Evolutionary conservation across 2,888 invertebrate genomes (phyloP), one percentile per base, ranked within the genome.

Genomic region (Hydropsyche betteni): DNA sequence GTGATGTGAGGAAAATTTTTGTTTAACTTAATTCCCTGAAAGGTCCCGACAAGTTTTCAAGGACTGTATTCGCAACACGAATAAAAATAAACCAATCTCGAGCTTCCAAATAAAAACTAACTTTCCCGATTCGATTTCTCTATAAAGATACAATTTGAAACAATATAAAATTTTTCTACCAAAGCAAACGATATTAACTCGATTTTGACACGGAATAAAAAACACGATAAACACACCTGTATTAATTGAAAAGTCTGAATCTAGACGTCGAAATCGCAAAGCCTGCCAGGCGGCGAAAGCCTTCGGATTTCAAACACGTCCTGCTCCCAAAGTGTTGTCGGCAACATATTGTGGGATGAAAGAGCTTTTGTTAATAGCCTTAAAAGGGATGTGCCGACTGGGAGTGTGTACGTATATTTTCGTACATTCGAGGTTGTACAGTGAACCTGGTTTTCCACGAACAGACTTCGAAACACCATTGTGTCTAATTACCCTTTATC

Each of bases 401-500:
- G 24, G 24, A 16, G 24, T 69, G 52, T 70, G 10, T 44, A 44
- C 44, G 44, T 8, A 70, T 70, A 34, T 70, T 24, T 10, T 44
- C 6, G 44, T 44, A 44, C 6, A 44, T 44, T 44, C 3, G 6
- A 6, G 44, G 44, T 4, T 44, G 7, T 44, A 44, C 44, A 44
- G 6, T 10, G 44, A 44, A 44, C 44, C 44, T 51, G 36, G 53
- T 70, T 52, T 24, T 33, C 16, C 51, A 24, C 16, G 53, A 53
- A 53, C 52, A 33, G 70, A 70, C 53, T 70, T 53, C 51, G 70
- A 53, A 8, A 44, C 70, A 34, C 53, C 53, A 70, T 70, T 70
- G 70, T 70, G 34, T 52, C 69, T 69, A 69, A 69, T 70, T 53
- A 70, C 70, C 70, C 53, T 70, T 70, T 70, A 70, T 70, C 70